Base-by-base conservation (phyloP, 1,140 invertebrate species). In the Caenorhabditis brenneri region DNA sequence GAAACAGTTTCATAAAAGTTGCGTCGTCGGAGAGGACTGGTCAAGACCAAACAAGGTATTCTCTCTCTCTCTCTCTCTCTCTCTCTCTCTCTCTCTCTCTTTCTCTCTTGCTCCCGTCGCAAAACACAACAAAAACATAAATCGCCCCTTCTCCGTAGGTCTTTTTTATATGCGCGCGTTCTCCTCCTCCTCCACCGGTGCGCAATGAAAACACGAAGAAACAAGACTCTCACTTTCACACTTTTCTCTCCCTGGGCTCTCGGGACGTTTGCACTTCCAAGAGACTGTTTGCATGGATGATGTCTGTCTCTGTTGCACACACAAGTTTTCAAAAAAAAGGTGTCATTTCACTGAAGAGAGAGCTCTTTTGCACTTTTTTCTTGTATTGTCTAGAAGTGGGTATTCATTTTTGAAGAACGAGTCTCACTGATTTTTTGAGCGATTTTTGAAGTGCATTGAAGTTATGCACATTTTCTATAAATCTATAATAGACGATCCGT, bases 191-290 rank as follows among this genome's bases (percentile, higher is more conserved):
- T n/a, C 1, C n/a, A 36, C 9, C 16, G n/a, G 36, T 15, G 36
- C 33, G 65, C 65, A 74, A 33, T 58, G 53, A 58, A 58, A 58
- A 65, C 58, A 36, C 58, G 58, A 65, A 65, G 27, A 33, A 15
- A 65, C 31, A n/a, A 29, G n/a, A 33, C 36, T 46, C 65, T 42
- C 65, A 74, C 65, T 74, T 74, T 74, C 65, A 74, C 65, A 74
- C 65, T 74, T 74, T 42, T 31, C 46, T 9, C 22, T 74, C 48
- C 33, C 36, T n/a, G n/a, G n/a, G n/a, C n/a, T n/a, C n/a, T n/a
- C n/a, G n/a, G n/a, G n/a, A n/a, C n/a, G 65, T 15, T 74, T 39
- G 36, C 58, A 36, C 58, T 65, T 65, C 31, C 12, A 42, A 42
- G 16, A 65, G 22, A 65, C 15, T 65, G 58, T 65, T 65, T 65